Percentiles rank a stretch among this genome's conserved stretches.
phyloP scores from a whole-genome alignment of 2,888 invertebrate genomes.

The Drosophila infuscata region DNA sequence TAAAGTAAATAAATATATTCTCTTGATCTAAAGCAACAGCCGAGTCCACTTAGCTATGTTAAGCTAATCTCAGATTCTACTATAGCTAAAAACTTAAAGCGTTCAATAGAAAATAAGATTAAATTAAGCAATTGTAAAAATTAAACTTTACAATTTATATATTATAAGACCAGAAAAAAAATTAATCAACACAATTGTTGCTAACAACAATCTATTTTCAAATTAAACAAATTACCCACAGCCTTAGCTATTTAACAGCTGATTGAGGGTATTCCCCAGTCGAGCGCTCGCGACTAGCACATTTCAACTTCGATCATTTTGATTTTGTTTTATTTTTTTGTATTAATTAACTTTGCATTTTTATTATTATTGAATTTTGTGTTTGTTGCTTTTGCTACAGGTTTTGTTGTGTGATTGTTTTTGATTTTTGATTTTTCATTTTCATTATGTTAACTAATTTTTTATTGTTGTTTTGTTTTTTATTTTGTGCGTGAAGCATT shows the following conservation, averaged over 20 bases:
- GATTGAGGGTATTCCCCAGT: neutral
- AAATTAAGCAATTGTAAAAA: neutral
- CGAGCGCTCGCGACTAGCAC: neutral
- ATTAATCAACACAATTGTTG: no score
- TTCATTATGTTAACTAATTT: slow-evolving; percentile 8
- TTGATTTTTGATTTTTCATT: slow-evolving; percentile 27
- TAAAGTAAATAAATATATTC: neutral
- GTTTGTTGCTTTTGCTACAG: slow-evolving; percentile 37
- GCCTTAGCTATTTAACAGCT: neutral
- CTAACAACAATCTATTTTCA: no score
- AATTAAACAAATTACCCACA: neutral
- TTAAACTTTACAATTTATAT: no score
- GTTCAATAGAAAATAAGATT: neutral
- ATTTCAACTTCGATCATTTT: neutral
- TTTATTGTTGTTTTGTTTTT: slow-evolving; percentile 9
- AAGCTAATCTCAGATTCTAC: neutral
- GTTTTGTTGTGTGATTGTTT: slow-evolving; percentile 18
- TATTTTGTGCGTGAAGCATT: slow-evolving; percentile 60
- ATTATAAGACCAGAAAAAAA: no score
- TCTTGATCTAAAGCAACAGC: neutral
- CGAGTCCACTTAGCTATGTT: neutral
- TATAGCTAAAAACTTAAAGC: neutral
- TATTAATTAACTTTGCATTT: slow-evolving; percentile 73
- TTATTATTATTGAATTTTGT: slow-evolving; percentile 61
- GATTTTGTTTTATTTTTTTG: slow-evolving; percentile 21